phyloP scores from a whole-genome alignment of 53 echinoderm and acorn worm species.

The Apostichopus leukothele region DNA sequence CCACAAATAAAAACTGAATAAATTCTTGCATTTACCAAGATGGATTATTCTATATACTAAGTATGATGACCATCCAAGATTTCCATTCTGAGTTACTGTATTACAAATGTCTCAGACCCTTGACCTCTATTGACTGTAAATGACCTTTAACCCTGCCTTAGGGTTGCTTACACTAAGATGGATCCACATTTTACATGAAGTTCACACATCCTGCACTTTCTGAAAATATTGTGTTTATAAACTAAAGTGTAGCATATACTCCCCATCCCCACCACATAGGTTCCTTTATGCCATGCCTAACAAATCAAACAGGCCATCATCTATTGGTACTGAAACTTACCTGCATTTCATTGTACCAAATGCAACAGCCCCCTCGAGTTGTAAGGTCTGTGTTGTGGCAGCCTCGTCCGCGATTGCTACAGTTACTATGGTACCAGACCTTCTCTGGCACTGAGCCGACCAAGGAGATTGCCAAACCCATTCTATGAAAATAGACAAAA shows the following conservation, averaged over 20 bases:
- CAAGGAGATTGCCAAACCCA: slow-evolving; percentile 96
- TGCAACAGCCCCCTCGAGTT: slow-evolving; percentile 82
- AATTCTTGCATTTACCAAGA: too few relatives aligned
- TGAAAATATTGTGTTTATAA: background rate
- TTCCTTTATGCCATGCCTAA: background rate
- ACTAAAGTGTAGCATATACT: background rate
- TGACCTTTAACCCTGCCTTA: too few relatives aligned
- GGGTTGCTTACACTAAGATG: too few relatives aligned
- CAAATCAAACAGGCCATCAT: background rate
- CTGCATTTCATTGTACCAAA: slow-evolving; percentile 99
- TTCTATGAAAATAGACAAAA: slow-evolving; percentile 56
- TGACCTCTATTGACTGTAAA: too few relatives aligned
- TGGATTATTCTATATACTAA: too few relatives aligned
- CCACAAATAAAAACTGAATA: too few relatives aligned
- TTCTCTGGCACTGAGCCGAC: slow-evolving; percentile 84
- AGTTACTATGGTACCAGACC: slow-evolving; percentile 95
- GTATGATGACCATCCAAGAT: too few relatives aligned
- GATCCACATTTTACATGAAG: too few relatives aligned
- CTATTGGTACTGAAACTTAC: slow-evolving; percentile 31
- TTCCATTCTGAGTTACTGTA: too few relatives aligned
- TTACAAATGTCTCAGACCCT: too few relatives aligned
- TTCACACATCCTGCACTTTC: background rate
- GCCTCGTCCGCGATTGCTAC: slow-evolving; percentile 74
- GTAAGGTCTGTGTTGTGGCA: slow-evolving; percentile 78
- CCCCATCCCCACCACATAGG: background rate